Conservation (phyloP, 2,113 vertebrate species). For the Entomyzon cyanotis region DNA sequence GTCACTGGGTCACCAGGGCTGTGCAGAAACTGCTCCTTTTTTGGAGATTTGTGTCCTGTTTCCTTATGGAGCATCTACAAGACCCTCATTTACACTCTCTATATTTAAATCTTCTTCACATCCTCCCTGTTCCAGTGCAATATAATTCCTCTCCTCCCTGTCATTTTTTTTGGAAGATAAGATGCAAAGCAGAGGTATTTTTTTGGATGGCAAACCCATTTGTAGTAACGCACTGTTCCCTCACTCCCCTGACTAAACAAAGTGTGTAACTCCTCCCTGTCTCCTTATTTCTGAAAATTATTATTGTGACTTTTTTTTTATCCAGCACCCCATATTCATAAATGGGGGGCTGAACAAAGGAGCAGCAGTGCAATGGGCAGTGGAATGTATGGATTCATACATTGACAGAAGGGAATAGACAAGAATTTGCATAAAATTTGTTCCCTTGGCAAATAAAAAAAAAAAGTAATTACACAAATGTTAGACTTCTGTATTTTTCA, state of each 20-base stretch:
- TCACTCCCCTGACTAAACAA: neutral
- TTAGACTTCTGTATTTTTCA: neutral
- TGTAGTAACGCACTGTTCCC: neutral
- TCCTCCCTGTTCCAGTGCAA: neutral
- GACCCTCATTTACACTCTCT: neutral
- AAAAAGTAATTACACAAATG: neutral
- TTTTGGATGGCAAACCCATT: neutral
- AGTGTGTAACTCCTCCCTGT: neutral
- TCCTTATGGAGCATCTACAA: neutral
- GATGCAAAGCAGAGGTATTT: neutral
- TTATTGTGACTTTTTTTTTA: neutral
- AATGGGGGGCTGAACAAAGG: neutral
- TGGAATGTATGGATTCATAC: neutral
- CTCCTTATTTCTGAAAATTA: neutral
- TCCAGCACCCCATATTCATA: neutral
- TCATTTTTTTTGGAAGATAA: neutral
- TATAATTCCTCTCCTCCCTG: neutral
- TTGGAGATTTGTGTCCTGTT: neutral
- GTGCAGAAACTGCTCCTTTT: neutral
- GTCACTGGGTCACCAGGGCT: neutral
- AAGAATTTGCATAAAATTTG: neutral
- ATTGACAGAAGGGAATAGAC: neutral
- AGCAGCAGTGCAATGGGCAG: neutral
- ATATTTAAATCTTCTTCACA: neutral
- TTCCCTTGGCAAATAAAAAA: neutral